These are phyloP conservation scores for Hyaena hyaena DNA, from an alignment of 2,113 vertebrate genomes.

Conservation along the genomic window DNA sequence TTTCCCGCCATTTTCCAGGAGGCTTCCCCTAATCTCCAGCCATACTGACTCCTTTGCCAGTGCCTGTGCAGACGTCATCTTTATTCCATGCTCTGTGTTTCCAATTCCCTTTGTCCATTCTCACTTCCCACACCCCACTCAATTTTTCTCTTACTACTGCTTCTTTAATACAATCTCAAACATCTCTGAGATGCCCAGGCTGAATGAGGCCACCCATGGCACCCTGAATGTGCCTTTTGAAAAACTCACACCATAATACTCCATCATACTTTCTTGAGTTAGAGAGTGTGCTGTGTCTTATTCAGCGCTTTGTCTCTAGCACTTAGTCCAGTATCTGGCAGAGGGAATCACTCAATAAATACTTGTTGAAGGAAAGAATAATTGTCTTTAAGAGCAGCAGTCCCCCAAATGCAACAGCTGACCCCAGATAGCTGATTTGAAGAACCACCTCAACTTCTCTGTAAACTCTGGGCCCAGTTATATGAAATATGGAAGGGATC, in stretches of 20 bases:
- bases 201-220: neutral
- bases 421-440: neutral
- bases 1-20: neutral
- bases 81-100: neutral
- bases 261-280: neutral
- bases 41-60: neutral
- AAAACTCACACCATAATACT: neutral
- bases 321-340: neutral
- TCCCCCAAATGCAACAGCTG: neutral
- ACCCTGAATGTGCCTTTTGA: neutral
- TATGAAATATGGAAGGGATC: neutral
- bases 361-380: neutral
- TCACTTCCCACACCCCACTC: neutral
- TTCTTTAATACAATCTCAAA: neutral
- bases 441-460: neutral
- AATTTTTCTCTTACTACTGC: neutral
- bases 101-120: neutral
- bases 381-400: neutral
- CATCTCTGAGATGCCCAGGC: neutral
- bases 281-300: neutral
- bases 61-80: neutral
- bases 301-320: neutral
- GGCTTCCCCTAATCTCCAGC: neutral
- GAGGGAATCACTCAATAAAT: neutral
- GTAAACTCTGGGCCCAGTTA: neutral